Evolutionary conservation across 2,888 invertebrate species (phyloP).

Genomic region (Cremastobaeus sp.): DNA sequence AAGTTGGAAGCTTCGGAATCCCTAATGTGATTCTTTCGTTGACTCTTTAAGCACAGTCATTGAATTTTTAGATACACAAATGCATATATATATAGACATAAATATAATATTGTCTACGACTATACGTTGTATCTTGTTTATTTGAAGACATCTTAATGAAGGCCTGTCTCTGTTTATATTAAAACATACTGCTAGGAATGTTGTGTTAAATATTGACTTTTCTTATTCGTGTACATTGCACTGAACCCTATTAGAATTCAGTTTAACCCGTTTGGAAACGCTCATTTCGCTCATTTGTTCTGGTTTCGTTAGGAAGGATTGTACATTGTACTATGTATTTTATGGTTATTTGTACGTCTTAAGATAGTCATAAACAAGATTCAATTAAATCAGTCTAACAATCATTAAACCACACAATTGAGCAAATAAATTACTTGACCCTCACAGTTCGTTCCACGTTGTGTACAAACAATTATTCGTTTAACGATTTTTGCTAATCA

Average conservation of each 20-base stretch:
- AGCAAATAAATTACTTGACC: constrained; percentile 40
- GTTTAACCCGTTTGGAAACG: constrained; percentile 50
- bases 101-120: constrained; percentile 43
- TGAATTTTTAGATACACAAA: constrained; percentile 29
- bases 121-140: constrained; percentile 18
- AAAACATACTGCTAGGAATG: constrained; percentile 42
- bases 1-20: no score
- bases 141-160: constrained; percentile 28
- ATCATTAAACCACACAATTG: constrained; percentile 44
- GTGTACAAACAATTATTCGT: constrained; percentile 48
- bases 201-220: constrained; percentile 46
- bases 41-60: constrained; percentile 29
- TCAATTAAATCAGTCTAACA: no score
- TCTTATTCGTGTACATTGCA: constrained; percentile 7
- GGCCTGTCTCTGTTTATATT: constrained; percentile 27
- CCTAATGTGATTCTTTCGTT: no score
- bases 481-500: constrained; percentile 17
- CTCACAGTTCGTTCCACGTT: constrained; percentile 24
- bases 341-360: constrained; percentile 50
- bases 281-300: constrained; percentile 29
- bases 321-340: constrained; percentile 50
- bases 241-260: constrained; percentile 27
- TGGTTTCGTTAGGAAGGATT: constrained; percentile 55
- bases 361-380: constrained; percentile 45
- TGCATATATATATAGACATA: no score